Evolutionary conservation across 2,113 vertebrate species (phyloP), one percentile per base, ranked within the genome.

Genomic region (Anser cygnoides): DNA sequence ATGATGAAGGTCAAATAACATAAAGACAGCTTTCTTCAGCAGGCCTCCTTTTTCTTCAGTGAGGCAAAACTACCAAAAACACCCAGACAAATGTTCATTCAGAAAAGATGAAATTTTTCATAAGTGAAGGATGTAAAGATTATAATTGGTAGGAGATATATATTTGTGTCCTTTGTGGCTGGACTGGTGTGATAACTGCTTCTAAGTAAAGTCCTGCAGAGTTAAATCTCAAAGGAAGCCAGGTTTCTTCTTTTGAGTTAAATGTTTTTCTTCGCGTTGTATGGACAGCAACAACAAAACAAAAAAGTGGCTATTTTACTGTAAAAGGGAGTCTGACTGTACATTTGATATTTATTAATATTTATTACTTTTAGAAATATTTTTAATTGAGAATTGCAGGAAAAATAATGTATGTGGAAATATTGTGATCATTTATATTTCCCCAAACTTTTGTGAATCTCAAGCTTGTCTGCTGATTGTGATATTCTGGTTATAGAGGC

Each of bases 291-390:
- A 79, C 39, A 74, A 58, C 31, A 59, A 71, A 95, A 92, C 65
- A 93, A 92, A 86, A 55, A 89, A 39, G 54, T 89, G 37, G 93
- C 74, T 84, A 80, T 91, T 96, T 91, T 95, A 85, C 72, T 96
- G 90, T 97, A 90, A 95, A 89, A 76, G 86, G 73, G 57, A 84
- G 62, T 88, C 89, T 84, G 41, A 93, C 21, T 94, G 63, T 96
- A 96, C 66, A 85, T 90, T 92, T 89, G 46, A 62, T 85, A 84
- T 94, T 95, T 95, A 92, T 92, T 95, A 95, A 79, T 89, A 95
- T 96, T 97, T 97, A 95, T 82, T 95, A 97, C 89, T 96, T 97
- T 96, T 78, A 86, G 79, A 95, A 96, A 72, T 10, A 84, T 95
- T 97, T 96, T 96, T 61, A 96, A 92, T 90, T 76, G 82, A 75